phyloP scores from a whole-genome alignment of 92 coral and sea anemone species.

The Muricea muricata region DNA sequence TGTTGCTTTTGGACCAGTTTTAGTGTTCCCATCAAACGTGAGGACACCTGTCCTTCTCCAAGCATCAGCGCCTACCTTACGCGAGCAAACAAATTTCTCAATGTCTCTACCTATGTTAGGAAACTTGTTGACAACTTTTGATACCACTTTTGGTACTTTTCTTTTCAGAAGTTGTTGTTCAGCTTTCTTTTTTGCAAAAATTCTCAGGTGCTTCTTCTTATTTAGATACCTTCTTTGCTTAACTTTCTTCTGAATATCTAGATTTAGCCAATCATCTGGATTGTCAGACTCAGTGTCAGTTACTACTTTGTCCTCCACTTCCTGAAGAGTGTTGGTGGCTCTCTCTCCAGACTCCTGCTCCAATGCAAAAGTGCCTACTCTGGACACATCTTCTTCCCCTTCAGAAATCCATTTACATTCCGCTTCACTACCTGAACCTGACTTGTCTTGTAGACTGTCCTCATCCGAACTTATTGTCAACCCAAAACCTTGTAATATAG shows the following conservation, averaged over 20 bases:
- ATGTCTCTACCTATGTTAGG: constrained; percentile 62
- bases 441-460: background rate
- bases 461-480: background rate
- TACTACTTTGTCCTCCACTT: constrained; percentile 21
- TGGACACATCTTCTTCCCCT: background rate
- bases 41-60: background rate
- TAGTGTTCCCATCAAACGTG: constrained; percentile 32
- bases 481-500: constrained; percentile 57
- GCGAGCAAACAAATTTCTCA: constrained; percentile 44
- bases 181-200: background rate
- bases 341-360: constrained; percentile 1
- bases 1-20: constrained; percentile 29
- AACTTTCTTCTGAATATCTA: background rate
- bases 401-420: constrained; percentile 3
- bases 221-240: background rate
- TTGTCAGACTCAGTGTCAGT: constrained; percentile 46
- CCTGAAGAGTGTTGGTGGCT: constrained; percentile 16
- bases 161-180: background rate
- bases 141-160: background rate
- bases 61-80: background rate
- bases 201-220: background rate
- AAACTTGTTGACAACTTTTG: constrained; percentile 41
- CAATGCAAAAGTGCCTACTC: background rate
- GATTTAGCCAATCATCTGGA: background rate
- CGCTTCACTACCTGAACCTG: background rate